Conservation (phyloP, 2,113 vertebrate species). For the Tupaia chinensis region DNA sequence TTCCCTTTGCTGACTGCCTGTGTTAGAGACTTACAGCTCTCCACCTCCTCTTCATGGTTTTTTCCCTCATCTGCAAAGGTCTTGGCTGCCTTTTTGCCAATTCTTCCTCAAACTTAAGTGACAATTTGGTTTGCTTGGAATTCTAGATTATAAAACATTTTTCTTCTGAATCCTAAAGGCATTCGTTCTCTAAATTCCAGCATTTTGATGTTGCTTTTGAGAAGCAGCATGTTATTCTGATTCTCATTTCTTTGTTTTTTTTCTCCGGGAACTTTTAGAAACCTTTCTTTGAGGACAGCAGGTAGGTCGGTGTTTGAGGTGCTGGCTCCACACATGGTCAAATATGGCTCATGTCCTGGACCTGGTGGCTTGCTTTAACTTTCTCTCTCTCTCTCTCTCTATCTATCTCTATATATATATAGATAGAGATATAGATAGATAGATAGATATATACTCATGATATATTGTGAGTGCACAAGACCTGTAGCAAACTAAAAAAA, state of each 20-base stretch:
- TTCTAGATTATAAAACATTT: background rate
- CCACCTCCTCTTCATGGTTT: background rate
- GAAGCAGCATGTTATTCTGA: background rate
- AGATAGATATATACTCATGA: too few relatives aligned
- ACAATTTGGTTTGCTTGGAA: background rate
- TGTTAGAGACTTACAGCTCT: background rate
- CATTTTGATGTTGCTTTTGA: background rate
- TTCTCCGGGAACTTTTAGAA: background rate
- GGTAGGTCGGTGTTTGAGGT: too few relatives aligned
- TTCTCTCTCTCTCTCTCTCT: too few relatives aligned
- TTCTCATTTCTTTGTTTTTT: background rate
- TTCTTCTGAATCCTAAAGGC: background rate
- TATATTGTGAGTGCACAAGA: too few relatives aligned
- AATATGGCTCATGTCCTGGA: too few relatives aligned
- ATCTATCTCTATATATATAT: too few relatives aligned
- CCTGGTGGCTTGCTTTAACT: too few relatives aligned
- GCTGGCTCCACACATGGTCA: too few relatives aligned
- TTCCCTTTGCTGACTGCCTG: background rate
- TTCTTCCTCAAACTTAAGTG: background rate
- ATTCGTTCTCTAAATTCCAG: background rate
- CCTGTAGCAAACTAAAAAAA: too few relatives aligned
- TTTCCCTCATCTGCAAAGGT: background rate
- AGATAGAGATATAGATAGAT: too few relatives aligned
- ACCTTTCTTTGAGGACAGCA: too few relatives aligned
- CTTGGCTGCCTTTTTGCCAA: background rate